Evolutionary conservation across 2,888 invertebrate genomes (phyloP).

Genomic region (Drosophila kokeensis): DNA sequence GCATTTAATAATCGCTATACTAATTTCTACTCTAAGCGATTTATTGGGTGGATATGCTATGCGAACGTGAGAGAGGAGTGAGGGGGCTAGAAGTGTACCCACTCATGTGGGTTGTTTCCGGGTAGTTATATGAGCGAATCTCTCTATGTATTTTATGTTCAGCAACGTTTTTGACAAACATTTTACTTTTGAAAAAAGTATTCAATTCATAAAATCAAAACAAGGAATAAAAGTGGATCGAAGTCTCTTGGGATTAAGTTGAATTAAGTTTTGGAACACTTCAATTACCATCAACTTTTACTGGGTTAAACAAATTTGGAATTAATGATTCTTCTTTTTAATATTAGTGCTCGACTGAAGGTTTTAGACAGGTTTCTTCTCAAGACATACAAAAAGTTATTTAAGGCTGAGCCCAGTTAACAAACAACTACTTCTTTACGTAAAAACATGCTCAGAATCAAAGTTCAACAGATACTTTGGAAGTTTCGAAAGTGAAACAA

Average conservation of each 20-base stretch:
- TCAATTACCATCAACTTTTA: neutral
- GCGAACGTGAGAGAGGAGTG: neutral
- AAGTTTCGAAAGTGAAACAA: slow-evolving; percentile 29
- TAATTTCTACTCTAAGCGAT: slow-evolving; percentile 33
- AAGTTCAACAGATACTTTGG: slow-evolving; percentile 23
- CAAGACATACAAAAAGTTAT: slow-evolving; percentile 4
- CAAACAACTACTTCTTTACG: slow-evolving; percentile 7
- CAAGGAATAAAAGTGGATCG: neutral
- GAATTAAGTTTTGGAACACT: neutral
- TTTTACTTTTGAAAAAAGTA: neutral
- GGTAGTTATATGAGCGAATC: neutral
- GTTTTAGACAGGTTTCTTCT: neutral
- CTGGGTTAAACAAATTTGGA: neutral
- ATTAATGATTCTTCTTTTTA: neutral
- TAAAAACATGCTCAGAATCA: slow-evolving; percentile 18
- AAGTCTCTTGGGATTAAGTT: neutral
- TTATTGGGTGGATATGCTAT: slow-evolving; percentile 28
- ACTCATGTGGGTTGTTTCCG: neutral
- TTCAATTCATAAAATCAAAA: neutral
- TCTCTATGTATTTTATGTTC: neutral
- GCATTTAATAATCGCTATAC: slow-evolving; percentile 58
- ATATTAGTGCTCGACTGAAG: neutral
- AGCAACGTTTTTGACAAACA: neutral
- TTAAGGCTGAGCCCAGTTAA: slow-evolving; percentile 2
- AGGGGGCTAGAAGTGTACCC: neutral